phyloP scores from a whole-genome alignment of 2,797 vertebrate species.

The Vultur gryphus region DNA sequence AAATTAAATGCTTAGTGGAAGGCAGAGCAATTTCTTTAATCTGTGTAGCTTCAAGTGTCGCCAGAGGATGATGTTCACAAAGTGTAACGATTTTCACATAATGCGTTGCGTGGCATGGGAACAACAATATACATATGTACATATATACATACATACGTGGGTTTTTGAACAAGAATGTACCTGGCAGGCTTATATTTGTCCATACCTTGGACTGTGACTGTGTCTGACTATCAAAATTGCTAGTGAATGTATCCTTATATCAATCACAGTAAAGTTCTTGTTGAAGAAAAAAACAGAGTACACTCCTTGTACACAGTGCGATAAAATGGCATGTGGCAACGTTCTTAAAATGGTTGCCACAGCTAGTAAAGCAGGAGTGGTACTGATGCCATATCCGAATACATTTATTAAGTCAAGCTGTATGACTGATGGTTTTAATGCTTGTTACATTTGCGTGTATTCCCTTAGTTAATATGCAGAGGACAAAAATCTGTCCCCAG shows the following conservation, averaged over 20 bases:
- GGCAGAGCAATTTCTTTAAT: not conserved
- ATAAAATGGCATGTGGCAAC: not conserved
- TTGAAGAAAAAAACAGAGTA: not conserved
- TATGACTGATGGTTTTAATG: not conserved
- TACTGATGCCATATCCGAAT: not conserved
- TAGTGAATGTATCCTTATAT: not conserved
- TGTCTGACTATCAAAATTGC: not conserved
- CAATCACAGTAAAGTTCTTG: not conserved
- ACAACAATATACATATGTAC: not conserved
- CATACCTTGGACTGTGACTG: not conserved
- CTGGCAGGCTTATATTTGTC: not conserved
- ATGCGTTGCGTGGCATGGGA: not conserved
- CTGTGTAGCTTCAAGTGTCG: not conserved
- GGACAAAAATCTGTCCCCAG: not conserved
- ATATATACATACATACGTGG: not conserved
- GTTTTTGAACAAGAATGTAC: not conserved
- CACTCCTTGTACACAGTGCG: fast-evolving
- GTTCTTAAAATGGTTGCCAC: not conserved
- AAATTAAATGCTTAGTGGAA: not conserved
- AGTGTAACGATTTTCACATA: not conserved
- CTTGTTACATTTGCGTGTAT: not conserved
- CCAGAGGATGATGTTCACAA: not conserved
- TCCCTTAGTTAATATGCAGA: not conserved
- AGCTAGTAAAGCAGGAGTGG: not conserved
- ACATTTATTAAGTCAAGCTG: not conserved